Evolutionary conservation across 2,888 invertebrate genomes (phyloP).

Genomic region (Melanargia galathea): DNA sequence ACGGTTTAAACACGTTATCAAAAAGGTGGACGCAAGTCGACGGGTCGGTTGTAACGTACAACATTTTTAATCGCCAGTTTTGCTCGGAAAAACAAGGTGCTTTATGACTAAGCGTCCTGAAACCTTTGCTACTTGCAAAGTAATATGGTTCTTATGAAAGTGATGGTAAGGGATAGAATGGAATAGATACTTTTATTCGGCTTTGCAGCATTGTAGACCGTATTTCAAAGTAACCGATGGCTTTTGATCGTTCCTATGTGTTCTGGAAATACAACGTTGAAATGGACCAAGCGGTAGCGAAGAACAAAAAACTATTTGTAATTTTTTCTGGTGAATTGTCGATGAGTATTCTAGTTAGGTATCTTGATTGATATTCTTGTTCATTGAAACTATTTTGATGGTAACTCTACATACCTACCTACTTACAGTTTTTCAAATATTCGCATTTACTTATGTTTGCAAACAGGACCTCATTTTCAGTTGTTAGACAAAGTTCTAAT

Average conservation of each 20-base stretch:
- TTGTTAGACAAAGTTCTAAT: too few relatives aligned
- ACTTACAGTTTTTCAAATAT: too few relatives aligned
- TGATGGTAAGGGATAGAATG: neutral
- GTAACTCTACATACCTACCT: too few relatives aligned
- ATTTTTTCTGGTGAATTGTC: neutral
- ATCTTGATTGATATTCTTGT: too few relatives aligned
- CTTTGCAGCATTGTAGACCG: slow-evolving; percentile 2
- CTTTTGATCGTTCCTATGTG: slow-evolving; percentile 23
- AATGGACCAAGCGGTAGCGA: slow-evolving; percentile 6
- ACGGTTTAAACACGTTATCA: slow-evolving; percentile 23
- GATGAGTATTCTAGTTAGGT: neutral
- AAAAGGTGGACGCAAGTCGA: slow-evolving; percentile 10
- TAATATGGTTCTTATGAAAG: neutral
- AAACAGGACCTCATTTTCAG: too few relatives aligned
- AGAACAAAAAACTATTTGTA: neutral
- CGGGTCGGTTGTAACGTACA: slow-evolving; percentile 13
- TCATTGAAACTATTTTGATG: too few relatives aligned
- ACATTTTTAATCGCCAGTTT: slow-evolving; percentile 25
- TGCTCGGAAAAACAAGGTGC: slow-evolving; percentile 17
- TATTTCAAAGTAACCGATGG: slow-evolving; percentile 26
- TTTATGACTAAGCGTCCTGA: slow-evolving; percentile 17
- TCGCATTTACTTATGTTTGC: too few relatives aligned
- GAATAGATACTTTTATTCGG: neutral
- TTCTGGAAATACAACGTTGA: slow-evolving; percentile 14
- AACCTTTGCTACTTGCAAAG: neutral